phyloP scores from a whole-genome alignment of 1,140 invertebrate species.

The Trachymyrmex cornetzi region DNA sequence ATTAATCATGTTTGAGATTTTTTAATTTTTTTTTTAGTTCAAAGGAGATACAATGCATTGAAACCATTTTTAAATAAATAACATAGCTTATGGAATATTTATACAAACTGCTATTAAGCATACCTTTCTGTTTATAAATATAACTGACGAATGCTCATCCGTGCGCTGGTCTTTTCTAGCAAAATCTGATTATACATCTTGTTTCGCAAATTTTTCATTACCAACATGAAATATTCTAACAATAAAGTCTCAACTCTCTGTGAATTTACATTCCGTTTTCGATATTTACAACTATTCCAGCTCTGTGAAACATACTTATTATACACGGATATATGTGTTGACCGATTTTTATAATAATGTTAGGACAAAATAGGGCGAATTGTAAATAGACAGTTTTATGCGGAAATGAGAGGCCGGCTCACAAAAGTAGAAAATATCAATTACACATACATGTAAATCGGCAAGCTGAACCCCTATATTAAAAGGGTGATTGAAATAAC shows the following conservation, averaged over 20 bases:
- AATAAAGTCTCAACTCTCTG: background rate
- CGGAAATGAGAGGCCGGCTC: slow-evolving; percentile 2
- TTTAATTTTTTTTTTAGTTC: background rate
- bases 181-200: slow-evolving; percentile 2
- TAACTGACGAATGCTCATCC: background rate
- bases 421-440: slow-evolving; percentile 32
- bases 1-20: background rate
- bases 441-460: background rate
- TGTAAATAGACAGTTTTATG: background rate
- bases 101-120: background rate
- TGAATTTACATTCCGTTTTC: background rate
- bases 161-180: background rate
- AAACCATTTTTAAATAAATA: background rate
- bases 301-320: background rate
- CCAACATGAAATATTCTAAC: slow-evolving; percentile 4
- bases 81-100: background rate
- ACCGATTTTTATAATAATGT: slow-evolving; percentile 23
- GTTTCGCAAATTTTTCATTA: slow-evolving; percentile 24
- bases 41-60: background rate
- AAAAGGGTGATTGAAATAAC: slow-evolving; percentile 39
- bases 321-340: background rate
- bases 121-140: slow-evolving; percentile 5
- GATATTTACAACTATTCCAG: background rate
- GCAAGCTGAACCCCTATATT: slow-evolving; percentile 23
- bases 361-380: slow-evolving; percentile 5